Percentiles rank a stretch among this genome's conserved stretches.
Evolutionary conservation across 2,113 vertebrate species (phyloP).

Genomic region (Pitta sordida): DNA sequence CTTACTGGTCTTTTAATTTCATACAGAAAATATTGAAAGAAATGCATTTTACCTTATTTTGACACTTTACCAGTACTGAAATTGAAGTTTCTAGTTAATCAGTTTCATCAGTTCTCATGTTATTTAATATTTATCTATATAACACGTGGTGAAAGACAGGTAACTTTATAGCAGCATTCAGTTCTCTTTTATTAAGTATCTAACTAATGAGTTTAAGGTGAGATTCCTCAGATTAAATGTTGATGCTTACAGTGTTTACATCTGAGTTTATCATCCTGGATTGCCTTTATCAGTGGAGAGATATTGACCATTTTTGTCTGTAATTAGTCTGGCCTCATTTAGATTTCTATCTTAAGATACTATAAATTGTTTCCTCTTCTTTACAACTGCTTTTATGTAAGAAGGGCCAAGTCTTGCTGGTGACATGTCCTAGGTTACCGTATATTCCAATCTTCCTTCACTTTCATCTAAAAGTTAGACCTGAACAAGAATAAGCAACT

Average conservation of each 20-base stretch:
- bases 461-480: not conserved
- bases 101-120: not conserved
- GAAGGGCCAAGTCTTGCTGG: not conserved
- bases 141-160: not conserved
- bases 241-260: not conserved
- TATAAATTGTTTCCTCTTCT: not conserved
- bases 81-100: not conserved
- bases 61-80: not conserved
- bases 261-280: not conserved
- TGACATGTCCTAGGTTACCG: not conserved
- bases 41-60: not conserved
- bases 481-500: not conserved
- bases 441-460: not conserved
- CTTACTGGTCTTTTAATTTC: not conserved
- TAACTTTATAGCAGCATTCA: not conserved
- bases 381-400: not conserved
- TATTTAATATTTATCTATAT: not conserved
- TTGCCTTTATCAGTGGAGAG: not conserved
- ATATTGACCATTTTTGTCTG: not conserved
- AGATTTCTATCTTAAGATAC: not conserved
- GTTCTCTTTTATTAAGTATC: not conserved
- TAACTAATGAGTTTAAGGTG: not conserved
- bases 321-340: conserved; percentile 16
- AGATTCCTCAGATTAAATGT: not conserved
- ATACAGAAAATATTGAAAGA: not conserved